Percentiles rank a stretch among this genome's conserved stretches.
Conservation (phyloP, 2,888 invertebrate species). For the Lasioglossum oenotherae region DNA sequence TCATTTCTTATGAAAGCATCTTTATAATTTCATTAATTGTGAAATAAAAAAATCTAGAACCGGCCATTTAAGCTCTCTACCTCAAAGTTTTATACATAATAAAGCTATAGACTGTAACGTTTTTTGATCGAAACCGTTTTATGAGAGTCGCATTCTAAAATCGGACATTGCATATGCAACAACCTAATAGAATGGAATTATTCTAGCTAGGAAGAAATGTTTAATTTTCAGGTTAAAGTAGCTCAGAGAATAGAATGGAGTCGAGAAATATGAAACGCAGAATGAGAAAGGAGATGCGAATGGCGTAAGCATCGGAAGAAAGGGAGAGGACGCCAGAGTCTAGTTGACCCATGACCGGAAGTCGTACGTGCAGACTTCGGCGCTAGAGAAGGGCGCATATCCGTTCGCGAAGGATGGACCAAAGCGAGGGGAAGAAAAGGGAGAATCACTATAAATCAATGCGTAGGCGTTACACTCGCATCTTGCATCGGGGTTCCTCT, state of each 20-base stretch:
- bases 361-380: slow-evolving; percentile 61
- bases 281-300: not conserved
- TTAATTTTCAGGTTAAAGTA: too few relatives aligned
- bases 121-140: too few relatives aligned
- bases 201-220: too few relatives aligned
- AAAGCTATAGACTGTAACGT: too few relatives aligned
- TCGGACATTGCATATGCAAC: too few relatives aligned
- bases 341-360: slow-evolving; percentile 74
- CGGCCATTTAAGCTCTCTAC: too few relatives aligned
- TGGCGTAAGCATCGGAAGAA: not conserved
- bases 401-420: slow-evolving; percentile 31
- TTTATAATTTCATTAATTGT: too few relatives aligned
- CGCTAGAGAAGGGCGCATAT: slow-evolving; percentile 34
- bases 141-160: too few relatives aligned
- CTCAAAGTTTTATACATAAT: too few relatives aligned
- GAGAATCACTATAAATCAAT: slow-evolving; percentile 70
- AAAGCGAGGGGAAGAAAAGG: slow-evolving; percentile 13
- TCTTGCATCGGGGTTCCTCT: slow-evolving; percentile 53
- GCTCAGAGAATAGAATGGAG: not conserved
- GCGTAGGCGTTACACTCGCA: slow-evolving; percentile 68
- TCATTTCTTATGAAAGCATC: too few relatives aligned
- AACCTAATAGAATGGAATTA: too few relatives aligned
- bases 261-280: not conserved
- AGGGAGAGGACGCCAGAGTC: slow-evolving; percentile 21
- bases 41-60: too few relatives aligned